Percentiles rank a stretch among this genome's conserved stretches.
Conservation (phyloP, 2,888 invertebrate genomes). For the Drosophila fulvimacula region DNA sequence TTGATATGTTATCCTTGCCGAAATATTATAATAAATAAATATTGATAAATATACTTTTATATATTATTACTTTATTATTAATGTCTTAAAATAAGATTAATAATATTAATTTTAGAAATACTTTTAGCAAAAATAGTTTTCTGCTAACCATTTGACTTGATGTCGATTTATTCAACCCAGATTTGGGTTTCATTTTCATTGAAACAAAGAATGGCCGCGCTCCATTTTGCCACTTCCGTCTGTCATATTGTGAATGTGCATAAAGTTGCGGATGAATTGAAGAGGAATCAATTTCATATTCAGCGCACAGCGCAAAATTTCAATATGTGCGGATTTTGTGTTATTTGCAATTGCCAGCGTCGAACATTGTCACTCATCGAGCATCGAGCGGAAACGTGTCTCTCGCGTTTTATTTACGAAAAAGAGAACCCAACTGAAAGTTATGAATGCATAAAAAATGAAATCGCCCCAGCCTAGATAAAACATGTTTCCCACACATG, state of each 20-base stretch:
- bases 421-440: constrained; percentile 54
- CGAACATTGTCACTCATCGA: constrained; percentile 26
- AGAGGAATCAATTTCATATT: constrained; percentile 62
- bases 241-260: constrained; percentile 34
- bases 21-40: too few relatives aligned
- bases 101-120: background rate
- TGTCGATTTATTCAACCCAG: background rate
- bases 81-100: too few relatives aligned
- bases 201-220: constrained; percentile 44
- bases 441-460: constrained; percentile 49
- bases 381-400: constrained; percentile 55
- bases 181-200: constrained; percentile 7
- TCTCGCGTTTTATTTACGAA: constrained; percentile 68
- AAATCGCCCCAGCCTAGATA: constrained; percentile 45
- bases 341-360: constrained; percentile 67
- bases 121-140: too few relatives aligned
- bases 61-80: too few relatives aligned
- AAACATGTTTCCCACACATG: constrained; percentile 14
- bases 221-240: constrained; percentile 41
- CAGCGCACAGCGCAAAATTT: constrained; percentile 63
- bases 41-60: too few relatives aligned
- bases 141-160: background rate
- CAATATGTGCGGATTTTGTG: constrained; percentile 56
- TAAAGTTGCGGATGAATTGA: background rate
- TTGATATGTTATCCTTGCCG: too few relatives aligned